These are phyloP conservation scores for Neoseiulus cucumeris DNA, from an alignment of 1,140 invertebrate species.

Conservation along the genomic window DNA sequence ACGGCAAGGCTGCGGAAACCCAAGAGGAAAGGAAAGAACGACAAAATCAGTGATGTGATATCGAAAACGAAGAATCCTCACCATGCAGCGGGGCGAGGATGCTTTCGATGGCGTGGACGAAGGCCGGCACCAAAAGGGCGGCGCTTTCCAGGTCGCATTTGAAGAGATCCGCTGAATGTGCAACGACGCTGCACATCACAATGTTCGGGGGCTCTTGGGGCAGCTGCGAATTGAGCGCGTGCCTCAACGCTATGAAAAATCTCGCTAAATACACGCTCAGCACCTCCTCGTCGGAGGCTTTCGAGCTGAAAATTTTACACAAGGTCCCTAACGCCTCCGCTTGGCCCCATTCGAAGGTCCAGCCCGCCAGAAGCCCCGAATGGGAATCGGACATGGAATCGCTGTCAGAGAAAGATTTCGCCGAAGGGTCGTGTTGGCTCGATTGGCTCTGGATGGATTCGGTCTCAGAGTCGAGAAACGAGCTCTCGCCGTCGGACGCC, in stretches of 20 bases:
- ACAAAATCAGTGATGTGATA: background rate
- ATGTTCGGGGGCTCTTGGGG: background rate
- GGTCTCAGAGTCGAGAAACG: background rate
- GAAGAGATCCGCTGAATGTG: constrained; percentile 8
- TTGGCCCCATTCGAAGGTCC: constrained; percentile 45
- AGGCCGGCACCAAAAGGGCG: background rate
- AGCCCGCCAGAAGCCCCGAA: background rate
- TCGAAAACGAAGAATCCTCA: background rate
- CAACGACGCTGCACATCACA: background rate
- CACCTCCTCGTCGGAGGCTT: constrained; percentile 86
- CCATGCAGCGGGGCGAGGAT: background rate
- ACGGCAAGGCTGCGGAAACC: background rate
- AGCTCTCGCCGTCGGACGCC: constrained; percentile 17
- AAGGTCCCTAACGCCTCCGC: constrained; percentile 86
- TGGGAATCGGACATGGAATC: constrained; percentile 4
- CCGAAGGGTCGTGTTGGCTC: background rate
- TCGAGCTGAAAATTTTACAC: constrained; percentile 84
- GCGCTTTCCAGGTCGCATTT: constrained; percentile 2
- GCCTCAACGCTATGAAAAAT: constrained; percentile 75
- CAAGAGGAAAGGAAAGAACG: background rate
- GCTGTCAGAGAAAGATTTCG: constrained; percentile 15
- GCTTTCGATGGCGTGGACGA: background rate
- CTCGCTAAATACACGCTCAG: constrained; percentile 77
- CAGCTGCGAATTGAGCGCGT: constrained; percentile 40
- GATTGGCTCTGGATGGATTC: background rate